A percentile compares a stretch with the other conserved stretches of the same genome.
These are phyloP conservation scores for Phyllotis vaccarum DNA, from an alignment of 2,797 vertebrate genomes.

Conservation along the genomic window DNA sequence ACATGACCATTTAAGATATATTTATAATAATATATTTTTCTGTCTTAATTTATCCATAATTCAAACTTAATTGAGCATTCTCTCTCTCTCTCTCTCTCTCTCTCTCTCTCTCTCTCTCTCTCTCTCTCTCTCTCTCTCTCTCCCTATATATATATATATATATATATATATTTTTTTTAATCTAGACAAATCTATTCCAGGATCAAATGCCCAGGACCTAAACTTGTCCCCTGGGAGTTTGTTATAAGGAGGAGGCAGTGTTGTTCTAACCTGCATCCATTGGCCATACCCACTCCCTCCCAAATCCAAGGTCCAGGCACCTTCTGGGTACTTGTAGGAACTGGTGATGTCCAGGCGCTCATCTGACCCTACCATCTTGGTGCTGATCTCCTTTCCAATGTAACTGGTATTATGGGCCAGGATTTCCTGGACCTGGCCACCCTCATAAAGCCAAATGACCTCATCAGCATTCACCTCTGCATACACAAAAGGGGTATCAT, in stretches of 20 bases:
- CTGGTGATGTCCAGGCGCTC: constrained; percentile 90
- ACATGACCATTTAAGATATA: background rate
- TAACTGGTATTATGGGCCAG: constrained; percentile 85
- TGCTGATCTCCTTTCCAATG: constrained; percentile 93
- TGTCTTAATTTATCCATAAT: constrained; percentile 38
- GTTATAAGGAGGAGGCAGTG: background rate
- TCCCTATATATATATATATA: too few species aligned
- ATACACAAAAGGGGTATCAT: constrained; percentile 88
- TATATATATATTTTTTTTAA: too few species aligned
- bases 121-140: too few species aligned
- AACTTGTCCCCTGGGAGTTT: background rate
- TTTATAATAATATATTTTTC: constrained; percentile 9
- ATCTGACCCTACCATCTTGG: constrained; percentile 91
- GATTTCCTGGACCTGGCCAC: constrained; percentile 84
- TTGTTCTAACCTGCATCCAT: background rate
- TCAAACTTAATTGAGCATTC: constrained; percentile 18
- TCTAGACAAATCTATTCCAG: background rate
- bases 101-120: too few species aligned
- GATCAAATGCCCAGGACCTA: background rate
- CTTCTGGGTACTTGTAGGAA: constrained; percentile 94
- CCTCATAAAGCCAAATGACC: constrained; percentile 87
- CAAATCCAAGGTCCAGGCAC: constrained; percentile 82
- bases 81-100: too few species aligned
- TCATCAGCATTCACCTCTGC: constrained; percentile 88
- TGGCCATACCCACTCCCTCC: background rate